These are phyloP conservation scores for Saxicola maurus DNA, from an alignment of 2,797 vertebrate species.

Conservation along the genomic window DNA sequence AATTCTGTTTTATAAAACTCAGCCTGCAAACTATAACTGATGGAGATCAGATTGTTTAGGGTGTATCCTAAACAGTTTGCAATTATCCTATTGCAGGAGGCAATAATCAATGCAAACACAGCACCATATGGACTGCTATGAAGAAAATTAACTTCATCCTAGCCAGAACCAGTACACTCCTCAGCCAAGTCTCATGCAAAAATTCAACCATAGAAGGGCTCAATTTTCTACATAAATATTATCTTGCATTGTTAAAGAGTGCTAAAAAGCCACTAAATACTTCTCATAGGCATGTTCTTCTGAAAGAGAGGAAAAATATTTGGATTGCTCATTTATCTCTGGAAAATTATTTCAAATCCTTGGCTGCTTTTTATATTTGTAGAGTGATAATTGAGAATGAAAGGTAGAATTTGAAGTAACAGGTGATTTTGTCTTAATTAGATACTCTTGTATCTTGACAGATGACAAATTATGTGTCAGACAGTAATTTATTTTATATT, in stretches of 20 bases:
- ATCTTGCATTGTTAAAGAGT: background rate
- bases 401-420: background rate
- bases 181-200: background rate
- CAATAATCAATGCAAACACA: background rate
- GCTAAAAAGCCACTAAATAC: background rate
- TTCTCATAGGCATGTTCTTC: background rate
- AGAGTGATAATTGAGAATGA: background rate
- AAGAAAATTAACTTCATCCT: background rate
- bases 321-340: background rate
- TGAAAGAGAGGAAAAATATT: background rate
- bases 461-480: background rate
- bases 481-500: background rate
- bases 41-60: background rate
- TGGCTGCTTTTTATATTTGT: background rate
- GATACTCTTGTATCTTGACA: background rate
- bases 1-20: background rate
- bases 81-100: background rate
- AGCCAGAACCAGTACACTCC: background rate
- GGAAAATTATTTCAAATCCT: background rate
- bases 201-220: background rate
- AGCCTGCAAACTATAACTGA: background rate
- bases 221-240: background rate
- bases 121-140: background rate
- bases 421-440: background rate
- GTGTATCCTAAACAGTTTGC: background rate